phyloP scores from a whole-genome alignment of 2,888 invertebrate species.

The Polyploca ridens region DNA sequence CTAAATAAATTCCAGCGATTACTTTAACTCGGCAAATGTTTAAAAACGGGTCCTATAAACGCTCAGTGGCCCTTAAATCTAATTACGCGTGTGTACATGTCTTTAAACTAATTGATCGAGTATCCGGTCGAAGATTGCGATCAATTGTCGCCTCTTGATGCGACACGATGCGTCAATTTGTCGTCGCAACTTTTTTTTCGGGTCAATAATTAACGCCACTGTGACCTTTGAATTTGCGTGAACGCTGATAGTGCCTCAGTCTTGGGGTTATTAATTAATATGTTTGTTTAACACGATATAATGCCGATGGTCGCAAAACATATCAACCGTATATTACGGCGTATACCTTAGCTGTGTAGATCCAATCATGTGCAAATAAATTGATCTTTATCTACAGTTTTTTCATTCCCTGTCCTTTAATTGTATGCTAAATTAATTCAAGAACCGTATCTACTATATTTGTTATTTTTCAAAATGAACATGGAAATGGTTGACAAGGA shows the following conservation, averaged over 20 bases:
- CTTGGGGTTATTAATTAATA: constrained; percentile 25
- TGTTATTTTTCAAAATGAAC: too few species aligned
- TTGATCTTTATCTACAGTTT: too few species aligned
- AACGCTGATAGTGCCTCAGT: neutral
- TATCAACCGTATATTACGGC: neutral
- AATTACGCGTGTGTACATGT: constrained; percentile 27
- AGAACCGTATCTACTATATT: too few species aligned
- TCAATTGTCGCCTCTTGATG: constrained; percentile 36
- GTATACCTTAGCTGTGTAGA: neutral
- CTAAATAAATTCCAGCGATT: neutral
- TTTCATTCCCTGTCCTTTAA: too few species aligned
- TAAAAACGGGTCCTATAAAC: neutral
- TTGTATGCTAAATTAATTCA: too few species aligned
- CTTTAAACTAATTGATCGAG: constrained; percentile 47
- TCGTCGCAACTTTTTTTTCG: constrained; percentile 28
- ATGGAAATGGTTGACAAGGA: too few species aligned
- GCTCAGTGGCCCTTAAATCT: neutral
- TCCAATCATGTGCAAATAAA: neutral
- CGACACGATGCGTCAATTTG: constrained; percentile 42
- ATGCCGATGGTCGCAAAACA: neutral
- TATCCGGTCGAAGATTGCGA: constrained; percentile 42
- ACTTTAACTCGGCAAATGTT: neutral
- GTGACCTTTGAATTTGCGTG: constrained; percentile 32
- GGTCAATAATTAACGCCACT: constrained; percentile 14
- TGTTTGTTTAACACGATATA: constrained; percentile 13